Evolutionary conservation across 2,113 vertebrate species (phyloP), one percentile per base, ranked within the genome.

Genomic region (Phylloscopus trochilus): DNA sequence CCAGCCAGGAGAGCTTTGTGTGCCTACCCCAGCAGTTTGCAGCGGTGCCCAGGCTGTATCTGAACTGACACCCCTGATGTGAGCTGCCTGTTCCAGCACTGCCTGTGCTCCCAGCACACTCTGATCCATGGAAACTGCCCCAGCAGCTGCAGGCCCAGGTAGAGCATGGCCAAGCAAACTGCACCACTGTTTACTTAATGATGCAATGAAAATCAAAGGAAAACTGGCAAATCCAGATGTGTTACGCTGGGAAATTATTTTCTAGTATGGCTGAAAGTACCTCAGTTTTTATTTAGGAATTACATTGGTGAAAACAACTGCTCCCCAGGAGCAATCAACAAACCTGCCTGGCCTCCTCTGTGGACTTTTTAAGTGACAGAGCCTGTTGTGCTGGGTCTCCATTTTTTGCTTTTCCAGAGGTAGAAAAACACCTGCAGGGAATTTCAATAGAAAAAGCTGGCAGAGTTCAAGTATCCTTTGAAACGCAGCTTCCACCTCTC

Each of bases 131-230:
- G 56, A 78, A 62, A 75, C 37, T 13, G 70, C 64, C 89, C 18
- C 9, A 33, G 56, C 58, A 86, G 80, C 60, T 52, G 43, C 80
- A 46, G 37, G n/a, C n/a, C 60, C 63, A 24, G 67, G 5, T 9
- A 82, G 31, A 83, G 5, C 39, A 21, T 1, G 8, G 83, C 80
- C 79, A 80, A 59, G n/a, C 43, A 58, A 67, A 77, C 16, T 26
- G 28, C 51, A 75, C 62, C 70, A 84, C 8, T 55, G 21, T 84
- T 83, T 91, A 81, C 52, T 80, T 88, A 86, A 43, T 63, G 87
- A 87, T 51, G 60, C 73, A 84, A 75, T 37, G 60, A 91, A 81
- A 91, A 82, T 63, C 52, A 64, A 81, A 84, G 56, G 52, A 84
- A 77, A 81, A 78, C 26, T 26, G 47, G 63, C 21, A 89, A 82